A percentile compares a stretch with the other conserved stretches of the same genome.
Conservation (phyloP, 2,113 vertebrate genomes). For the Semnornis frantzii region DNA sequence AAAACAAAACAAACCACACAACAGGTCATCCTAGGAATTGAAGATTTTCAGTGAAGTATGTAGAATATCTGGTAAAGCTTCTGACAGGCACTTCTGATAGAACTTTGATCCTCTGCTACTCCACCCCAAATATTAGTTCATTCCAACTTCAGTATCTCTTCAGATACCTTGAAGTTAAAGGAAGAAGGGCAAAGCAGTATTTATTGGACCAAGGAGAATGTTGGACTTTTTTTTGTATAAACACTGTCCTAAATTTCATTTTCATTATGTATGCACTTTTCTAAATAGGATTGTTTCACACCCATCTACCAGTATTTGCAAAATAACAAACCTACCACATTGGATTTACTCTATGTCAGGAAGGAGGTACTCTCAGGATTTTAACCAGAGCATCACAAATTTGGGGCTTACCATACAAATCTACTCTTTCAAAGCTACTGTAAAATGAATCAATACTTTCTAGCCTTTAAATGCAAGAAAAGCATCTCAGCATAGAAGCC, state of each 20-base stretch:
- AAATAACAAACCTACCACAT: background rate
- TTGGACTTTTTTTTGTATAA: background rate
- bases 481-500: slow-evolving; percentile 16
- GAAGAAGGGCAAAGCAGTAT: background rate
- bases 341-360: background rate
- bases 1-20: background rate
- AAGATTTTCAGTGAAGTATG: slow-evolving; percentile 5
- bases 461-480: background rate
- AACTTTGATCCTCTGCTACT: background rate
- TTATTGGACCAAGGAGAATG: background rate
- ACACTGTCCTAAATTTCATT: background rate
- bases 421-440: background rate
- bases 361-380: background rate
- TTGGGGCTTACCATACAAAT: background rate
- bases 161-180: background rate
- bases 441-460: background rate
- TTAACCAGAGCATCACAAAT: background rate
- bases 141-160: background rate
- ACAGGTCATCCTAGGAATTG: background rate
- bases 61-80: background rate
- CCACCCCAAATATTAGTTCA: background rate
- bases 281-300: background rate
- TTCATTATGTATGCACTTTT: background rate
- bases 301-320: background rate
- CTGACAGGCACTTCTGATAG: background rate